Percentiles rank a stretch among this genome's conserved stretches.
Conservation (phyloP, 2,113 vertebrate genomes). For the Coptodon bakossiorum region DNA sequence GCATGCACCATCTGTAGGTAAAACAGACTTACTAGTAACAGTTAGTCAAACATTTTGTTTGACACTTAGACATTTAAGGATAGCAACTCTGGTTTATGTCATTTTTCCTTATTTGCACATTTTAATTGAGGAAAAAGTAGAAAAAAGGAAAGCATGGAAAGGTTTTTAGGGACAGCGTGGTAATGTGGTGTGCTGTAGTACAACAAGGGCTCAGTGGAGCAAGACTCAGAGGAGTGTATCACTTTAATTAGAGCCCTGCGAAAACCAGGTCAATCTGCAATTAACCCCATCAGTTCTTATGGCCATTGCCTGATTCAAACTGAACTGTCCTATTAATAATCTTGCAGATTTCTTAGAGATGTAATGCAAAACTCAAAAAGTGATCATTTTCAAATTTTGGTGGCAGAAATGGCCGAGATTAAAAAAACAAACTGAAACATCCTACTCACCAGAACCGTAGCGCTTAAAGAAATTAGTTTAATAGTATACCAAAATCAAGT, state of each 20-base stretch:
- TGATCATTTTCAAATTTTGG: background rate
- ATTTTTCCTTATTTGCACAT: background rate
- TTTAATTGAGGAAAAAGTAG: background rate
- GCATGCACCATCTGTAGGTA: conserved; percentile 18
- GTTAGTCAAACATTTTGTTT: background rate
- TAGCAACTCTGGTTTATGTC: background rate
- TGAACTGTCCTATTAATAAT: background rate
- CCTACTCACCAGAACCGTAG: background rate
- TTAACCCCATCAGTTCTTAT: conserved; percentile 36
- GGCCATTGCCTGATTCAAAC: conserved; percentile 20
- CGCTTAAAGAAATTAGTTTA: background rate
- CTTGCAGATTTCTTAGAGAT: background rate
- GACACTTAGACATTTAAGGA: background rate
- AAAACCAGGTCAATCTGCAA: conserved; percentile 57
- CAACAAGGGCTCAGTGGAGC: conserved; percentile 6
- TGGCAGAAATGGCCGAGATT: background rate
- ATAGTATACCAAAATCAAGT: background rate
- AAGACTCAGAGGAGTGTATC: conserved; percentile 15
- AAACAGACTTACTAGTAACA: background rate
- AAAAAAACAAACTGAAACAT: background rate
- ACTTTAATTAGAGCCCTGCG: conserved; percentile 33
- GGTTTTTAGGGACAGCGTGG: background rate
- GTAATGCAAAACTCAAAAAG: background rate
- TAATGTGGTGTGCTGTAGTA: background rate
- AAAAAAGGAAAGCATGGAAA: background rate